A percentile compares a stretch with the other conserved stretches of the same genome.
Conservation (phyloP, 1,140 invertebrate genomes). For the Metaphire vulgaris region DNA sequence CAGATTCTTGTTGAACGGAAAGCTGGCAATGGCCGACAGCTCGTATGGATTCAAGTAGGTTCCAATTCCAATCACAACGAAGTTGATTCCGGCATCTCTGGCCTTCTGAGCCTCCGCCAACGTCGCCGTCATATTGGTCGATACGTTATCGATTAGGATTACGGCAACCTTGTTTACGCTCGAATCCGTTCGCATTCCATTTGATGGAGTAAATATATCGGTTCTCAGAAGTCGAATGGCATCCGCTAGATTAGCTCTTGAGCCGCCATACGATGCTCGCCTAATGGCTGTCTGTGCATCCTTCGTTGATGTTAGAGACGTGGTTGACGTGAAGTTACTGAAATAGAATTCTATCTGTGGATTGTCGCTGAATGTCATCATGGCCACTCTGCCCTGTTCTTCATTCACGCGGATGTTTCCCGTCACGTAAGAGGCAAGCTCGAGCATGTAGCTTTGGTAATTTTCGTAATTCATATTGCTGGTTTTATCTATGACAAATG, state of each 20-base stretch:
- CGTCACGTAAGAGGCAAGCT: background rate
- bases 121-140: background rate
- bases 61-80: background rate
- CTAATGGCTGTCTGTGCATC: background rate
- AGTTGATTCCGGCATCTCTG: background rate
- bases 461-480: background rate
- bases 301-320: too few relatives aligned
- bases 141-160: background rate
- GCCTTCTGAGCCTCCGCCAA: slow-evolving; percentile 5
- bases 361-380: slow-evolving; percentile 8
- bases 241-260: slow-evolving; percentile 41
- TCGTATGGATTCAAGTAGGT: slow-evolving; percentile 11
- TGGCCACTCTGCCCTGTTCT: background rate
- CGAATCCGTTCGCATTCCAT: slow-evolving; percentile 36
- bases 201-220: slow-evolving; percentile 29
- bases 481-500: background rate
- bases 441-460: background rate
- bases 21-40: slow-evolving; percentile 8
- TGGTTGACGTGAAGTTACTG: background rate
- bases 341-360: slow-evolving; percentile 13
- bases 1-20: background rate
- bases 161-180: background rate
- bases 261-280: background rate
- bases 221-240: slow-evolving; percentile 33
- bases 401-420: background rate